Conservation (phyloP, 2,888 invertebrate genomes). For the Coenonympha glycerion region DNA sequence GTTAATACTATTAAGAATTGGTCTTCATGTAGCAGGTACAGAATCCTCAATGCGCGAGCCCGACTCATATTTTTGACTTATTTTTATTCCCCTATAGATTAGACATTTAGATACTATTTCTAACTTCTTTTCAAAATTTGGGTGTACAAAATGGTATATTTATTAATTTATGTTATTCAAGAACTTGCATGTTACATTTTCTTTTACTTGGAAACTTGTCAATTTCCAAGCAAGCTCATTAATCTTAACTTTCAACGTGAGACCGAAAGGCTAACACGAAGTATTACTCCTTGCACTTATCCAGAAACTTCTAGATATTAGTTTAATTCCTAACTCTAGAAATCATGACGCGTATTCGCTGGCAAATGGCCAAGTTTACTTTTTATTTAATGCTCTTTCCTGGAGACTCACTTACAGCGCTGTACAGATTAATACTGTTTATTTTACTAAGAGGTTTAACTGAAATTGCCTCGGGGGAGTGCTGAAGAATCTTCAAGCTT, state of each 20-base stretch:
- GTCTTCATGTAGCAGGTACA: no score
- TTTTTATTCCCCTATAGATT: no score
- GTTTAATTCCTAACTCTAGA: conserved; percentile 18
- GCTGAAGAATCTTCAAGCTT: conserved; percentile 21
- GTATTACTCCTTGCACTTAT: conserved; percentile 18
- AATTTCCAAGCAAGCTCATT: conserved; percentile 13
- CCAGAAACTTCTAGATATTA: conserved; percentile 13
- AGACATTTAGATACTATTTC: not conserved
- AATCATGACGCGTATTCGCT: conserved; percentile 32
- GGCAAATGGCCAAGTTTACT: conserved; percentile 56
- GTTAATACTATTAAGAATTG: no score
- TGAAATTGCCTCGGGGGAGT: conserved; percentile 46
- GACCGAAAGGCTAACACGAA: conserved; percentile 12
- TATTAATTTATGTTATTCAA: not conserved
- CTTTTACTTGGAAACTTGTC: not conserved
- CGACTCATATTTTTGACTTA: no score
- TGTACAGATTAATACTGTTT: conserved; percentile 58
- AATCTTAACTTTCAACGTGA: conserved; percentile 3
- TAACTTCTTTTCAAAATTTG: not conserved
- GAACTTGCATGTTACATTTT: not conserved
- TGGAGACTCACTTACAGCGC: conserved; percentile 59
- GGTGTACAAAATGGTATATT: not conserved
- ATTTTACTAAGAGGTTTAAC: conserved; percentile 60
- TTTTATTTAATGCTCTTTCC: conserved; percentile 68
- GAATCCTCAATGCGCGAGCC: no score